A percentile compares a stretch with the other conserved stretches of the same genome.
Conservation (phyloP, 2,113 vertebrate genomes). For the Hippocampus zosterae region DNA sequence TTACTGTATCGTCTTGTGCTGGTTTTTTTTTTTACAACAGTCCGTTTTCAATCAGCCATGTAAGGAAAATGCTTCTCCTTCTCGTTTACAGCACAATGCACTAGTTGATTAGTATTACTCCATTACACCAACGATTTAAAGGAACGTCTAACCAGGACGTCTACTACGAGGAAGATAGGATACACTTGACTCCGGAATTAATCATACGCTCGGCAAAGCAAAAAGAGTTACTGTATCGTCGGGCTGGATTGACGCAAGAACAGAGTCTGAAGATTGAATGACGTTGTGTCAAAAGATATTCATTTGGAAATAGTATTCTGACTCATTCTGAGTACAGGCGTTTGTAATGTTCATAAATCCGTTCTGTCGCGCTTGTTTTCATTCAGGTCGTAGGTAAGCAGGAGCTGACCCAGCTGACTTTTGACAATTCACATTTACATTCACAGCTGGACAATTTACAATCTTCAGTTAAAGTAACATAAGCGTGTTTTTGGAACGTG, state of each 20-base stretch:
- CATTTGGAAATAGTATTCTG: neutral
- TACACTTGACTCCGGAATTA: neutral
- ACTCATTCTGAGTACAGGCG: neutral
- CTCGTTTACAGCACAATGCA: conserved; percentile 74
- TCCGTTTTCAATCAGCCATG: conserved; percentile 84
- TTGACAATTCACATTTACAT: neutral
- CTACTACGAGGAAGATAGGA: neutral
- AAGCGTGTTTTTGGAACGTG: neutral
- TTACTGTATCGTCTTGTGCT: conserved; percentile 78
- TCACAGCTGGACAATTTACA: neutral
- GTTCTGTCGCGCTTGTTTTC: too few relatives aligned
- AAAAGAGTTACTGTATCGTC: neutral
- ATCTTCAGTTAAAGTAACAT: neutral
- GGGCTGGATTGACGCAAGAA: neutral
- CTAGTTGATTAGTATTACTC: conserved; percentile 60
- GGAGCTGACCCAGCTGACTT: too few relatives aligned
- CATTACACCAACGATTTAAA: conserved; percentile 67
- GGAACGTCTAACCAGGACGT: conserved; percentile 61
- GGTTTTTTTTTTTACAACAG: conserved; percentile 77
- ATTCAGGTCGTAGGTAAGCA: too few relatives aligned
- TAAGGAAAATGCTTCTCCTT: conserved; percentile 74
- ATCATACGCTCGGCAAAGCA: neutral
- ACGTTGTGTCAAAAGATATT: neutral
- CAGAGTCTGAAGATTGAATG: neutral
- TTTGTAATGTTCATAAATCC: neutral